Percentiles rank a stretch among this genome's conserved stretches.
Evolutionary conservation across 2,797 vertebrate genomes (phyloP).

Genomic region (Anguilla pacifica): DNA sequence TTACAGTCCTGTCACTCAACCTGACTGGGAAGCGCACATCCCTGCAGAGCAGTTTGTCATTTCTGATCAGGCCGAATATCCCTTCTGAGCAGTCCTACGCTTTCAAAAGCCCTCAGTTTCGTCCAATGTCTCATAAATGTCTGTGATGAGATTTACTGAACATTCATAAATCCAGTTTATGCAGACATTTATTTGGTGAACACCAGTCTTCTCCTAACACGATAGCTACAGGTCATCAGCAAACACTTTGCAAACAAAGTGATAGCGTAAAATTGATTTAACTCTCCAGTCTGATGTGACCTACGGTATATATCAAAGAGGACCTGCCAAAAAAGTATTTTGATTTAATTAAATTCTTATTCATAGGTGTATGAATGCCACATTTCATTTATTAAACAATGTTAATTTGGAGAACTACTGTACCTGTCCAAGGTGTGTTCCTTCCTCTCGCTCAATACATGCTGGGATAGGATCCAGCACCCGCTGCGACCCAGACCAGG

Average conservation of each 20-base stretch:
- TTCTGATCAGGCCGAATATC: background rate
- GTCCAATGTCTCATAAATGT: background rate
- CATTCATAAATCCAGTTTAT: background rate
- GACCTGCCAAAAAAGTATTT: background rate
- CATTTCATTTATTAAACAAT: background rate
- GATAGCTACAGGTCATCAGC: background rate
- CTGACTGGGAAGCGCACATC: background rate
- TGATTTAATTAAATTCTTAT: background rate
- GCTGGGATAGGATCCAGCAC: too few species aligned
- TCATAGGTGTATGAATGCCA: background rate
- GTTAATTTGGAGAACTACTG: background rate
- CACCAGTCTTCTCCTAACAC: background rate
- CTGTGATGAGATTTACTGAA: background rate
- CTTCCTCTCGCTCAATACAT: too few species aligned
- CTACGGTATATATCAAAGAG: background rate
- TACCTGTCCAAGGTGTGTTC: too few species aligned
- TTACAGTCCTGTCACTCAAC: background rate
- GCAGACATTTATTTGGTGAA: background rate
- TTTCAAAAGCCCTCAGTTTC: background rate
- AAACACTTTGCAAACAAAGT: background rate
- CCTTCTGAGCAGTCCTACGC: background rate
- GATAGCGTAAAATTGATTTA: background rate
- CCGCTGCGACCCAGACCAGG: too few species aligned
- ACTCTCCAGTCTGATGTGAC: background rate
- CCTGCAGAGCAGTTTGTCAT: background rate